Percentiles rank a stretch among this genome's conserved stretches.
phyloP scores from a whole-genome alignment of 1,140 invertebrate species.

The Zaprionus inermis region DNA sequence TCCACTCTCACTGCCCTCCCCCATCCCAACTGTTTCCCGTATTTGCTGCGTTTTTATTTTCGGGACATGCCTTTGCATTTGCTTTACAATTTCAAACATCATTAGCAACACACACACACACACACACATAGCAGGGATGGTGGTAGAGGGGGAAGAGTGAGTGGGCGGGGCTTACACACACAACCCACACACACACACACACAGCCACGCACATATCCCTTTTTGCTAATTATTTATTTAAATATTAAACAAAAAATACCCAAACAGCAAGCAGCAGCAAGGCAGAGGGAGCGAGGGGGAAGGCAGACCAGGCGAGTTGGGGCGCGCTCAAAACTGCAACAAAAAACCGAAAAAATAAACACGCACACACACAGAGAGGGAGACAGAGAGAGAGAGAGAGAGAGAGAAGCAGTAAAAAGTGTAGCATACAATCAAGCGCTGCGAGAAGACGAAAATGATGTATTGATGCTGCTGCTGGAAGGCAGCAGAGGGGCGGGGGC shows the following conservation, averaged over 20 bases:
- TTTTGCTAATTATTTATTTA: conserved; percentile 84
- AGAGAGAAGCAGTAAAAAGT: conserved; percentile 54
- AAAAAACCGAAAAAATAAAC: conserved; percentile 52
- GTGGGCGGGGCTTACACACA: conserved; percentile 23
- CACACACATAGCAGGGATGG: too few species aligned
- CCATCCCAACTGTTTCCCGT: conserved; percentile 2
- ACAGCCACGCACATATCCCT: conserved; percentile 61
- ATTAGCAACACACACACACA: conserved; percentile 76
- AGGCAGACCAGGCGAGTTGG: not conserved
- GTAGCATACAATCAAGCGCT: conserved; percentile 56
- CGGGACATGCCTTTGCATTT: conserved; percentile 77
- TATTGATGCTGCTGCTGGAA: conserved; percentile 63
- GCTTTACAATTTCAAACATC: conserved; percentile 82
- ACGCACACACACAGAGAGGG: conserved; percentile 3
- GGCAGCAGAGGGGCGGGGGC: conserved; percentile 12
- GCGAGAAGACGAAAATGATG: conserved; percentile 78
- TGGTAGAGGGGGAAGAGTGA: not conserved
- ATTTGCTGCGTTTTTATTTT: conserved; percentile 62
- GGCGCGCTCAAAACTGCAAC: conserved; percentile 53
- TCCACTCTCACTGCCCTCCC: not conserved
- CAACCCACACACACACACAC: conserved; percentile 28
- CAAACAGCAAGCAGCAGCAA: conserved; percentile 42
- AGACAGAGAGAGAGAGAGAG: not conserved
- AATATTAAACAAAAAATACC: conserved; percentile 83
- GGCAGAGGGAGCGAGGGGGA: conserved; percentile 6